A percentile compares a stretch with the other conserved stretches of the same genome.
phyloP scores from a whole-genome alignment of 2,888 invertebrate species.

The Drosophila seclusa region DNA sequence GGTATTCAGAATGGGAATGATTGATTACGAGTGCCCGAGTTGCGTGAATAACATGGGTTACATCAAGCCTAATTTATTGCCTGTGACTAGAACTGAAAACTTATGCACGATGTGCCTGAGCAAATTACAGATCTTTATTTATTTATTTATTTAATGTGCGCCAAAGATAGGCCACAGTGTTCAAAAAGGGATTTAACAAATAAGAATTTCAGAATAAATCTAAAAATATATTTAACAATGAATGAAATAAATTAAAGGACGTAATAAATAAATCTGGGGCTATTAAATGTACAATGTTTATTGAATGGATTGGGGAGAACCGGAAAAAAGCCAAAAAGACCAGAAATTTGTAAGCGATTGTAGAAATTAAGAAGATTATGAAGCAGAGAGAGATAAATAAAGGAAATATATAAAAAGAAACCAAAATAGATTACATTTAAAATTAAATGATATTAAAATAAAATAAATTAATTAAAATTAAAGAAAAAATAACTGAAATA shows the following conservation, averaged over 20 bases:
- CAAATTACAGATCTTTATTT: background rate
- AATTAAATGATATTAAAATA: background rate
- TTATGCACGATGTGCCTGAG: background rate
- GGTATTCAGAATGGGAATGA: conserved; percentile 19
- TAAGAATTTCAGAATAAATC: background rate
- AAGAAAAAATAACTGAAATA: background rate
- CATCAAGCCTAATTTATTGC: conserved; percentile 15
- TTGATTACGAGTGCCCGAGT: conserved; percentile 20
- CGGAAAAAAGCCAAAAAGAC: background rate
- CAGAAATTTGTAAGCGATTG: background rate
- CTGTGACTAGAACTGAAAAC: background rate
- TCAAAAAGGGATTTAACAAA: background rate
- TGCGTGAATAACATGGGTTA: conserved; percentile 10
- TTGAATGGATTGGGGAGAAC: background rate
- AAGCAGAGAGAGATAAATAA: background rate
- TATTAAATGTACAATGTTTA: background rate
- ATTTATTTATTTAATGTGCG: background rate
- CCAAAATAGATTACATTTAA: background rate
- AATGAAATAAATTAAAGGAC: background rate
- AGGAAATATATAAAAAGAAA: too few species aligned
- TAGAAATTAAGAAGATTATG: background rate
- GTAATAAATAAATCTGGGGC: background rate
- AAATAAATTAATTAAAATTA: background rate
- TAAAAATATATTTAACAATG: background rate
- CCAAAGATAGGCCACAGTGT: too few species aligned